These are phyloP conservation scores for Steinernema scapterisci DNA, from an alignment of 2,888 invertebrate genomes.

Conservation along the genomic window DNA sequence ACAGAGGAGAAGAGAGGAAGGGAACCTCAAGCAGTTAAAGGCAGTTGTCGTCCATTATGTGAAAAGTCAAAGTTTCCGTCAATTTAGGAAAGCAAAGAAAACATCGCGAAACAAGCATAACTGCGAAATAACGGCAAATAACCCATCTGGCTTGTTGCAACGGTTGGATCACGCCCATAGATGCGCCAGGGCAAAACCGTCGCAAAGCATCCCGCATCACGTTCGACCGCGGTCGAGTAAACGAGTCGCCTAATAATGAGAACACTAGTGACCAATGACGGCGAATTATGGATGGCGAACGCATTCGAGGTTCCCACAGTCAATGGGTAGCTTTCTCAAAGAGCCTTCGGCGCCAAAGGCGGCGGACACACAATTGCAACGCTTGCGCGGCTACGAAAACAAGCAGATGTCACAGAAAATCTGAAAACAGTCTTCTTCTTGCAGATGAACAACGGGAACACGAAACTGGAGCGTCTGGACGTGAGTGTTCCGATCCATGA, in stretches of 20 bases:
- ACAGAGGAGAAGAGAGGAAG: conserved; percentile 18
- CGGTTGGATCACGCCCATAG: not conserved
- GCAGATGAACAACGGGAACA: not conserved
- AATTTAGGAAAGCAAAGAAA: not conserved
- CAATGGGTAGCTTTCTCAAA: not conserved
- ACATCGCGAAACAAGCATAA: conserved; percentile 3
- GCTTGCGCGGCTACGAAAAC: not conserved
- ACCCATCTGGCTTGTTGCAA: not conserved
- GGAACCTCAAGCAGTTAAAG: not conserved
- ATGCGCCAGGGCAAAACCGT: not conserved
- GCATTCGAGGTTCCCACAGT: conserved; percentile 6
- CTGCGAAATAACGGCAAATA: not conserved
- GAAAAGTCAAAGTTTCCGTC: conserved; percentile 17
- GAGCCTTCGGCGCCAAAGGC: not conserved
- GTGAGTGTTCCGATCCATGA: not conserved
- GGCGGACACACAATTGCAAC: not conserved
- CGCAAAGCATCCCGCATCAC: not conserved
- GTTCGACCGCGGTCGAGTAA: not conserved
- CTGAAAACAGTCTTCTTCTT: not conserved
- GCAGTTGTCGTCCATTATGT: conserved; percentile 16
- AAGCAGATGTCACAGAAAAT: too few species aligned
- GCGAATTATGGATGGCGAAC: conserved; percentile 5
- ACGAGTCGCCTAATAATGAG: not conserved
- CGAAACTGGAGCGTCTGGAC: conserved; percentile 3
- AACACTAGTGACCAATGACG: conserved; percentile 16